Base-by-base conservation (phyloP, 2,797 vertebrate species). In the Diglossa cyanea region DNA sequence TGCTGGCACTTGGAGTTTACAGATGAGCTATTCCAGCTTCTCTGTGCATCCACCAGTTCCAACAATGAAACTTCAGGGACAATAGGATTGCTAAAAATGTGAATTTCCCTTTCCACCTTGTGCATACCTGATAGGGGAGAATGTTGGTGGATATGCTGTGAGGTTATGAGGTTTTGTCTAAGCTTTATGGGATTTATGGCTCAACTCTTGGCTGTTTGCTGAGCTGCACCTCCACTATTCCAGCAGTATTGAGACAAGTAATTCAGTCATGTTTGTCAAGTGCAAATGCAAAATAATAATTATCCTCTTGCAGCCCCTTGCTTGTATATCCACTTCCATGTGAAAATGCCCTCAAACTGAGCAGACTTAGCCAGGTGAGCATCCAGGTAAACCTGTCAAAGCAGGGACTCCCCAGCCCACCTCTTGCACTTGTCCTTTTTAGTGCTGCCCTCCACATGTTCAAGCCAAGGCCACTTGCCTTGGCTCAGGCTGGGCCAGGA, bases 111-210 rank as follows among this genome's bases (percentile, higher is more conserved):
- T 81, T 35, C 33, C 55, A 55, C 2, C 10, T 50, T 14, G 4
- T 78, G 1, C 3, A 0, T 5, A 3, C 40, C 45, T 28, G 3
- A 1, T 24, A 30, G 11, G 37, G 51, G 9, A 26, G 51, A 71
- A 26, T 9, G 17, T 28, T 68, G 37, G 51, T 45, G 11, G 45
- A 10, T 28, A 3, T 25, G 19, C 20, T 18, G 23, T 6, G 35
- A 73, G 58, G 37, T 2, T 5, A 0, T 1, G 6, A 39, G n/a
- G 28, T 4, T 71, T 48, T 57, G 65, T 8, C 0, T 11, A 0
- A 35, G 17, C 8, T 62, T 61, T n/a, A 14, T n/a, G 60, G 62
- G 74, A 12, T 71, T 76, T 28, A 13, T 15, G 33, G 5, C 31
- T 45, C 37, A 66, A 3, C 30, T 42, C 81, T 28, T 51, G 67